Evolutionary conservation across 1,140 invertebrate genomes (phyloP).

Genomic region (Orussus abietinus): DNA sequence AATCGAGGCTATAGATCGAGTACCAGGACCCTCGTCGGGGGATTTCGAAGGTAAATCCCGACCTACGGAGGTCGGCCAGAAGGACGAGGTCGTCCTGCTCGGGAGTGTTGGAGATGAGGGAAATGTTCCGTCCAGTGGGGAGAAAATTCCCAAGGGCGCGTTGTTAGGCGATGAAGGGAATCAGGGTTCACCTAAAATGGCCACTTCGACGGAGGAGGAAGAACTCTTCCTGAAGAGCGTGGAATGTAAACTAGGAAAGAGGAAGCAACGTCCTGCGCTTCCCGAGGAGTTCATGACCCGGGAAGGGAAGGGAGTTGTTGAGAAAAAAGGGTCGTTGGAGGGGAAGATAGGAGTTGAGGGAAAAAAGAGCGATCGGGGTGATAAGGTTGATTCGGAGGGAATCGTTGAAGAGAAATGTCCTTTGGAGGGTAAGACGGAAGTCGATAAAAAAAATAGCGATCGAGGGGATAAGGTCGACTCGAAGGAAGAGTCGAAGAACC

Average conservation of each 20-base stretch:
- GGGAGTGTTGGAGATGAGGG: slow-evolving; percentile 44
- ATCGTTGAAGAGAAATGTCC: too few species aligned
- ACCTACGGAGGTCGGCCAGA: slow-evolving; percentile 5
- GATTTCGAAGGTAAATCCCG: too few species aligned
- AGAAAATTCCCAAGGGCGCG: neutral
- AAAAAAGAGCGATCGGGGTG: too few species aligned
- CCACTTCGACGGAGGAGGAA: slow-evolving; percentile 17
- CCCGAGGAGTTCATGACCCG: slow-evolving; percentile 22
- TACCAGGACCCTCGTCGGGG: slow-evolving; percentile 4
- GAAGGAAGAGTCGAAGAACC: neutral
- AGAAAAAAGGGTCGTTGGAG: neutral
- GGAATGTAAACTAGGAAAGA: slow-evolving; percentile 20
- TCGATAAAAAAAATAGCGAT: too few species aligned
- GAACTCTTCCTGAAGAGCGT: slow-evolving; percentile 17
- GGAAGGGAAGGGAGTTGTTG: neutral
- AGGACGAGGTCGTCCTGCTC: slow-evolving; percentile 36
- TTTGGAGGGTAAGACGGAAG: too few species aligned
- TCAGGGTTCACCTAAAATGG: too few species aligned
- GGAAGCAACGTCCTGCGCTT: slow-evolving; percentile 20
- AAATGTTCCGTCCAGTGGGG: slow-evolving; percentile 16
- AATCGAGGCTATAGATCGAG: slow-evolving; percentile 14
- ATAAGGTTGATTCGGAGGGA: too few species aligned
- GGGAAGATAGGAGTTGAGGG: neutral
- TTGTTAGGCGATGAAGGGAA: too few species aligned
- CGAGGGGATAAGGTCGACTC: too few species aligned